Percentiles rank a stretch among this genome's conserved stretches.
These are phyloP conservation scores for Coelopa frigida DNA, from an alignment of 1,140 invertebrate genomes.

Conservation along the genomic window DNA sequence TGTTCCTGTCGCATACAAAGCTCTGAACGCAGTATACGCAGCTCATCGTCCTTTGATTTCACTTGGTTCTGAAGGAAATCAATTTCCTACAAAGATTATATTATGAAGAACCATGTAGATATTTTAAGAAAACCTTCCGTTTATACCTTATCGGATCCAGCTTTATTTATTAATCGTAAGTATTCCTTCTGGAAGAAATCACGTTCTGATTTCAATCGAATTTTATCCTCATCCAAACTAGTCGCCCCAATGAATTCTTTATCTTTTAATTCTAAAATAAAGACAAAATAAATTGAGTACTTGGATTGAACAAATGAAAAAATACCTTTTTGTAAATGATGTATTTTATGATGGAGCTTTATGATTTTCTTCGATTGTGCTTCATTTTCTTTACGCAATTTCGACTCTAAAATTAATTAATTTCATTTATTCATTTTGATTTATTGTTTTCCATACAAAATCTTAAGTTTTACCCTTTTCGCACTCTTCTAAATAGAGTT, in stretches of 20 bases:
- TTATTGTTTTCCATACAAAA: too few relatives aligned
- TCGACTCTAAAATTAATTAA: slow-evolving; percentile 12
- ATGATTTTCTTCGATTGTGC: slow-evolving; percentile 13
- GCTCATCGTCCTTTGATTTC: slow-evolving; percentile 40
- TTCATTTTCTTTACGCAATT: slow-evolving; percentile 21
- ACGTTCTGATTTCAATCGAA: slow-evolving; percentile 28
- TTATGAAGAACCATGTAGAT: background rate
- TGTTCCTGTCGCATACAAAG: slow-evolving; percentile 18
- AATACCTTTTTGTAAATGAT: slow-evolving; percentile 23
- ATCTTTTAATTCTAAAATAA: slow-evolving; percentile 12
- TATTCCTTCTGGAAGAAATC: slow-evolving; percentile 43
- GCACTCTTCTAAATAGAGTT: slow-evolving; percentile 25
- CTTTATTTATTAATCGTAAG: slow-evolving; percentile 28
- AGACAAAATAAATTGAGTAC: background rate
- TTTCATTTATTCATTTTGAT: background rate
- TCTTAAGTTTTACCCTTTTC: slow-evolving; percentile 14
- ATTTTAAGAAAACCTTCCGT: background rate
- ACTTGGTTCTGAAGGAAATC: slow-evolving; percentile 36
- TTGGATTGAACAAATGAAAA: background rate
- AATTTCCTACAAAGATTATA: slow-evolving; percentile 18
- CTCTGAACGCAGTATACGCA: slow-evolving; percentile 23
- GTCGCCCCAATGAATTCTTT: slow-evolving; percentile 7
- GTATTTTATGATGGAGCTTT: slow-evolving; percentile 32
- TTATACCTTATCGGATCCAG: slow-evolving; percentile 22
- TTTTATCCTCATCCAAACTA: slow-evolving; percentile 33